These are phyloP conservation scores for Tipula confusa DNA, from an alignment of 2,888 invertebrate genomes.

Conservation along the genomic window DNA sequence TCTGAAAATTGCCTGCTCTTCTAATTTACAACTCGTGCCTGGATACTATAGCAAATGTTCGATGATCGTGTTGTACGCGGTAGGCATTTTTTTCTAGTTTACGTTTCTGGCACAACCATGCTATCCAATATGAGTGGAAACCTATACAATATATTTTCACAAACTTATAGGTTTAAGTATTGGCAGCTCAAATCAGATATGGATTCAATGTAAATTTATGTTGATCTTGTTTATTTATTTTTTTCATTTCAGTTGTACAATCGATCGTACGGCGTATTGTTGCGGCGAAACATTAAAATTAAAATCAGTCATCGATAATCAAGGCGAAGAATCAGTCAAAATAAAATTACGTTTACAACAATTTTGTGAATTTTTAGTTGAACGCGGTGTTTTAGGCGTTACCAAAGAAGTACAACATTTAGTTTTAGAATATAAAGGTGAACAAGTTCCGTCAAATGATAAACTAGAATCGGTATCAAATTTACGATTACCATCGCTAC, in stretches of 20 bases:
- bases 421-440: slow-evolving; percentile 31
- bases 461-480: neutral
- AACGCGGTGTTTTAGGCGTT: slow-evolving; percentile 29
- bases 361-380: slow-evolving; percentile 30
- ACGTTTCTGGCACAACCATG: too few relatives aligned
- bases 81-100: too few relatives aligned
- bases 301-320: slow-evolving; percentile 30
- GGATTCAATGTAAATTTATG: too few relatives aligned
- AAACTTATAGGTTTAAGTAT: too few relatives aligned
- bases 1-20: too few relatives aligned
- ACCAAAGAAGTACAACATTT: slow-evolving; percentile 32
- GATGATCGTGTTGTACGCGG: too few relatives aligned
- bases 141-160: too few relatives aligned
- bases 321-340: slow-evolving; percentile 28
- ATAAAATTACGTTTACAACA: slow-evolving; percentile 28
- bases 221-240: too few relatives aligned
- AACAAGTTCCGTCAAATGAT: neutral
- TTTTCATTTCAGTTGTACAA: slow-evolving; percentile 28
- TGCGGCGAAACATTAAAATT: slow-evolving; percentile 31
- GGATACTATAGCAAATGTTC: too few relatives aligned
- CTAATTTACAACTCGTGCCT: too few relatives aligned
- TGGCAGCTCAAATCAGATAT: too few relatives aligned
- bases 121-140: too few relatives aligned
- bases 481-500: slow-evolving; percentile 27
- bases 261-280: slow-evolving; percentile 28